These are phyloP conservation scores for Stomorhina lunata DNA, from an alignment of 2,888 invertebrate genomes.

Conservation along the genomic window DNA sequence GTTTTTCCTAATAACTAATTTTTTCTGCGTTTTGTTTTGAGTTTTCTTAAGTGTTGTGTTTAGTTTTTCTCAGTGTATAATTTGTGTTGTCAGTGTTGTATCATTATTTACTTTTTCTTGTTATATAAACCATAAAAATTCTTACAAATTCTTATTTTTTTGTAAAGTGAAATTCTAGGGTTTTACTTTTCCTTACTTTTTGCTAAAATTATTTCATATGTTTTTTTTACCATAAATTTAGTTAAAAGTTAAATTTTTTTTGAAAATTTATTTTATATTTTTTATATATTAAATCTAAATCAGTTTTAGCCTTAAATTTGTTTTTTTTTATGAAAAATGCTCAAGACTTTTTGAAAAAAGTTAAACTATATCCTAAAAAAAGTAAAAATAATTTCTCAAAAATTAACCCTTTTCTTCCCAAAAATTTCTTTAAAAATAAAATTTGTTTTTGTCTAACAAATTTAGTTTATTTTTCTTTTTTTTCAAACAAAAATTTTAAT, in stretches of 20 bases:
- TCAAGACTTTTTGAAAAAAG: slow-evolving; percentile 18
- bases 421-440: slow-evolving; percentile 34
- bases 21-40: slow-evolving; percentile 56
- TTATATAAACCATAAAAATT: slow-evolving; percentile 66
- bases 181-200: slow-evolving; percentile 52
- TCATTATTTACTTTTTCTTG: not conserved
- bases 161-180: slow-evolving; percentile 29
- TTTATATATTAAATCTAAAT: slow-evolving; percentile 64
- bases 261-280: not conserved
- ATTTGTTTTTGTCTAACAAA: slow-evolving; percentile 45
- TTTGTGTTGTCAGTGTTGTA: slow-evolving; percentile 63
- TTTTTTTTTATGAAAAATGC: slow-evolving; percentile 51
- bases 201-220: slow-evolving; percentile 34
- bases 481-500: slow-evolving; percentile 30
- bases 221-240: slow-evolving; percentile 41
- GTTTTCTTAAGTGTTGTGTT: slow-evolving; percentile 68
- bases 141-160: slow-evolving; percentile 55
- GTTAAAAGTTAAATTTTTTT: slow-evolving; percentile 34
- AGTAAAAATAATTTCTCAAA: slow-evolving; percentile 5
- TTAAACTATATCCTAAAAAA: not conserved
- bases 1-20: slow-evolving; percentile 57
- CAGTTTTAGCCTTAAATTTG: slow-evolving; percentile 65
- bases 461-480: slow-evolving; percentile 43
- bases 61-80: slow-evolving; percentile 68
- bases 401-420: not conserved